Conservation (phyloP, 2,113 vertebrate species). For the Eurystomus gularis region DNA sequence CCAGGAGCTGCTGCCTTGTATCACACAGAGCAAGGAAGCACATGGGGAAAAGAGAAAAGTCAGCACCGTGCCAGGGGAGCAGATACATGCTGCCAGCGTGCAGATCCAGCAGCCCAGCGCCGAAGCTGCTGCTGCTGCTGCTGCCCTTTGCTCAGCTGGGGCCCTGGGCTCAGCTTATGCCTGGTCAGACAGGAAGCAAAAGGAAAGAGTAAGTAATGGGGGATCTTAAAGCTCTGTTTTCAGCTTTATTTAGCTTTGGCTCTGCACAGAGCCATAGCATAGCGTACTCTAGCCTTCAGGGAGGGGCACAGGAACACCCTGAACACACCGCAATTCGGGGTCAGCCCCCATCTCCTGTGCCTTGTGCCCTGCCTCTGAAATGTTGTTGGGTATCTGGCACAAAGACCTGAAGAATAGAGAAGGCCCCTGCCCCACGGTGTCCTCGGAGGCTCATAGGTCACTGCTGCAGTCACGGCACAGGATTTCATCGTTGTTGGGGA, state of each 20-base stretch:
- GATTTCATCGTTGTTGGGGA: slow-evolving; percentile 87
- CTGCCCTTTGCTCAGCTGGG: background rate
- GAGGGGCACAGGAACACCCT: background rate
- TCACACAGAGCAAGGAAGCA: background rate
- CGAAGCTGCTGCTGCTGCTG: background rate
- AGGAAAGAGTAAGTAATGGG: slow-evolving; percentile 51
- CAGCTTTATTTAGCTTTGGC: slow-evolving; percentile 40
- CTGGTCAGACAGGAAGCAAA: slow-evolving; percentile 24
- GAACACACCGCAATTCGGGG: background rate
- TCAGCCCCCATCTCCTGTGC: slow-evolving; percentile 20
- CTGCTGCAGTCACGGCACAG: slow-evolving; percentile 92
- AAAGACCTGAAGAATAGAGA: background rate
- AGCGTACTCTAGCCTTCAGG: slow-evolving; percentile 1
- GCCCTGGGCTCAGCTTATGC: background rate
- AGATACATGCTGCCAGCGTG: background rate
- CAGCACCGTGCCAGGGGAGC: background rate
- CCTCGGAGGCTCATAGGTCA: slow-evolving; percentile 78
- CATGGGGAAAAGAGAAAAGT: background rate
- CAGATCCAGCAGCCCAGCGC: background rate
- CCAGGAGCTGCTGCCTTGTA: background rate
- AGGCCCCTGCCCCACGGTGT: background rate
- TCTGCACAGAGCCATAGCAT: slow-evolving; percentile 35
- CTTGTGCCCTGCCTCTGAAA: background rate
- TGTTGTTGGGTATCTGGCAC: background rate
- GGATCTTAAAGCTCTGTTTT: slow-evolving; percentile 48